Evolutionary conservation across 2,888 invertebrate genomes (phyloP).

Genomic region (Drosophila mettleri): DNA sequence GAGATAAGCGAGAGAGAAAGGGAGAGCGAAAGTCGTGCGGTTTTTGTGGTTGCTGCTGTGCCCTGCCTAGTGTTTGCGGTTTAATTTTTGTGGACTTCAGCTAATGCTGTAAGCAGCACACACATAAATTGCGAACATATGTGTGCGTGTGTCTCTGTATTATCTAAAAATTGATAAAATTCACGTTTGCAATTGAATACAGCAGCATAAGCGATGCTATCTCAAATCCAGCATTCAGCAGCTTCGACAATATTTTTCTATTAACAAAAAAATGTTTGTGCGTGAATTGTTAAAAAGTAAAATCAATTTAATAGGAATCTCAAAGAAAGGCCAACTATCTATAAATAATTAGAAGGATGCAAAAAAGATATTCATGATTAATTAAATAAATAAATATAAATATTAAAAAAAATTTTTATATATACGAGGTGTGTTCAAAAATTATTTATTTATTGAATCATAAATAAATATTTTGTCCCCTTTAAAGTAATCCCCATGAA

Average conservation of each 20-base stretch:
- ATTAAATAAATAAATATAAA: too few species aligned
- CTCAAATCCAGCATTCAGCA: background rate
- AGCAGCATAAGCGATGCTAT: slow-evolving; percentile 8
- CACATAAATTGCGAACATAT: slow-evolving; percentile 2
- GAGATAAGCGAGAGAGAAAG: background rate
- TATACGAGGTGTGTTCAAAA: too few species aligned
- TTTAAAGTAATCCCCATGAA: too few species aligned
- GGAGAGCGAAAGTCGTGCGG: slow-evolving; percentile 9
- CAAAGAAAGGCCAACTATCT: too few species aligned
- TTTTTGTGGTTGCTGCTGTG: slow-evolving; percentile 46
- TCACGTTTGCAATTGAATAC: slow-evolving; percentile 47
- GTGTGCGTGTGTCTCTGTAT: background rate
- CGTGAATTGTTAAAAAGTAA: background rate
- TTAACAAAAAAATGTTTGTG: background rate
- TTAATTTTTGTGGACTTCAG: slow-evolving; percentile 47
- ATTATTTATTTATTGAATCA: too few species aligned
- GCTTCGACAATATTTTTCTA: background rate
- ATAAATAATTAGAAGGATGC: too few species aligned
- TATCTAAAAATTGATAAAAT: slow-evolving; percentile 30
- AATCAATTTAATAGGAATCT: background rate
- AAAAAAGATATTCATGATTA: too few species aligned
- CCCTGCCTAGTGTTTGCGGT: slow-evolving; percentile 56
- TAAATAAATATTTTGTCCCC: too few species aligned
- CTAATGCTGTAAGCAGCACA: slow-evolving; percentile 25
- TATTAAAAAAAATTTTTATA: too few species aligned